phyloP scores from a whole-genome alignment of 2,113 vertebrate species.

The Edolisoma coerulescens region DNA sequence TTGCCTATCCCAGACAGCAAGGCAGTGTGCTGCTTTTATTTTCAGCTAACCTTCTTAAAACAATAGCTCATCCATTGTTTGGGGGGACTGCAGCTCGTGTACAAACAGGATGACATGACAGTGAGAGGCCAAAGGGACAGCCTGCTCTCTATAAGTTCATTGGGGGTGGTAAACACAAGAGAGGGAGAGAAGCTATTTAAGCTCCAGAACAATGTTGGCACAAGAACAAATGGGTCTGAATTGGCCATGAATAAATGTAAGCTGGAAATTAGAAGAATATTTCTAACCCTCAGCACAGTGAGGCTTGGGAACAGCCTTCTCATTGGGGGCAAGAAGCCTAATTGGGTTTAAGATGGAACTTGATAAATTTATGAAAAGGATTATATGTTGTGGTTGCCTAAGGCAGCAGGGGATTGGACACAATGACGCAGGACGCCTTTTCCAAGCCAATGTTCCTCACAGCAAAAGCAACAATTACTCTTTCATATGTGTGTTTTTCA shows the following conservation, averaged over 20 bases:
- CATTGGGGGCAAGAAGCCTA: conserved; percentile 28
- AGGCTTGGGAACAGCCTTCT: conserved; percentile 46
- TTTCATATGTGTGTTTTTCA: conserved; percentile 24
- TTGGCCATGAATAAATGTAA: conserved; percentile 49
- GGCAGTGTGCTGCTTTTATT: not conserved
- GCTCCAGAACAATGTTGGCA: conserved; percentile 64
- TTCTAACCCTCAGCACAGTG: conserved; percentile 47
- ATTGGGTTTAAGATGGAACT: conserved; percentile 34
- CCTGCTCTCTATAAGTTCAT: conserved; percentile 39
- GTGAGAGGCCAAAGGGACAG: conserved; percentile 39
- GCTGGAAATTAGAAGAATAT: conserved; percentile 59
- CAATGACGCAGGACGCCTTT: conserved; percentile 49
- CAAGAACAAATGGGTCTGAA: conserved; percentile 57
- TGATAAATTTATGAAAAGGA: conserved; percentile 59
- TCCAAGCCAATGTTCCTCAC: conserved; percentile 24
- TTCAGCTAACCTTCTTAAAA: not conserved
- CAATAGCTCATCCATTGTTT: not conserved
- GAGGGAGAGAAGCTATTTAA: conserved; percentile 49
- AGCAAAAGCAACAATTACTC: conserved; percentile 34
- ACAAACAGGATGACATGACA: not conserved
- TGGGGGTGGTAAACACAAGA: conserved; percentile 41
- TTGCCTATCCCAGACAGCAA: not conserved
- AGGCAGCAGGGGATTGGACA: conserved; percentile 57
- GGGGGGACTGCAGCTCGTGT: not conserved
- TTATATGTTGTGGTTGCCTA: conserved; percentile 51